Conservation (phyloP, 2,113 vertebrate species). For the Hyla sarda region DNA sequence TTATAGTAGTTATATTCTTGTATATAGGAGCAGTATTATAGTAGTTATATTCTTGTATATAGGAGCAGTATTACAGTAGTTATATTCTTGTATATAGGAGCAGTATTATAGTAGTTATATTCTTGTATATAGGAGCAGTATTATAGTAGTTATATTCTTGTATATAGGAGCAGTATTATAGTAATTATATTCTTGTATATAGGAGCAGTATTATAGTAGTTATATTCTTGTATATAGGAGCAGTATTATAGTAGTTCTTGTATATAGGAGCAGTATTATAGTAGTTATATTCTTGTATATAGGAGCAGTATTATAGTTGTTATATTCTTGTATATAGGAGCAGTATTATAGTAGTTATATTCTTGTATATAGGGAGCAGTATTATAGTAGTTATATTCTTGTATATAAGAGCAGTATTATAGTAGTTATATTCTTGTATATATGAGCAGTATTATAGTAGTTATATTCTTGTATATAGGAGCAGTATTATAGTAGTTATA, state of each 20-base stretch:
- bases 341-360: background rate
- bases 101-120: conserved; percentile 5
- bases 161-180: background rate
- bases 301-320: background rate
- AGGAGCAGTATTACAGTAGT: conserved; percentile 10
- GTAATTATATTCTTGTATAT: conserved; percentile 4
- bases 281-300: too few species aligned
- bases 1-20: conserved; percentile 9
- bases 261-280: background rate
- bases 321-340: background rate
- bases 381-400: too few species aligned
- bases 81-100: background rate
- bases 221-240: background rate
- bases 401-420: background rate
- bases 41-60: conserved; percentile 7
- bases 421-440: background rate
- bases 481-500: conserved; percentile 17
- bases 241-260: conserved; percentile 2
- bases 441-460: conserved; percentile 10
- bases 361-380: background rate
- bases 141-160: conserved; percentile 3
- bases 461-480: conserved; percentile 1
- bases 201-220: conserved; percentile 11
- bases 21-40: conserved; percentile 7
- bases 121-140: background rate